These are phyloP conservation scores for Actenoides hombroni DNA, from an alignment of 2,113 vertebrate species.

Conservation along the genomic window DNA sequence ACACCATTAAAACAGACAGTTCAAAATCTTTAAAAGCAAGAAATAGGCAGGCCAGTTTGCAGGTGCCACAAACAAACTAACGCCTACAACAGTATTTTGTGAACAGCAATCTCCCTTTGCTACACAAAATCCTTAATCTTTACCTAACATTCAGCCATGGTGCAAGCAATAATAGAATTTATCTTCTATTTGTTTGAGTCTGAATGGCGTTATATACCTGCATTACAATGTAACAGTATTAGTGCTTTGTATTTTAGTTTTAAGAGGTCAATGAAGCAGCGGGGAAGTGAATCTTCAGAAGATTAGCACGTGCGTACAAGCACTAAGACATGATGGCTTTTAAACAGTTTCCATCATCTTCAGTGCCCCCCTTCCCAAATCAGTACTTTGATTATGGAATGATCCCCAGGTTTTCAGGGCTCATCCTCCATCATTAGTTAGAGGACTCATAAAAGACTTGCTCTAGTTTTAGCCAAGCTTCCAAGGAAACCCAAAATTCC, in stretches of 20 bases:
- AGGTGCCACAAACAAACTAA: background rate
- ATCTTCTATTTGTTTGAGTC: background rate
- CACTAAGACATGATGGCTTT: rapidly evolving
- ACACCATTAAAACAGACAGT: background rate
- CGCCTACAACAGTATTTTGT: background rate
- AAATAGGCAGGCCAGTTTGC: background rate
- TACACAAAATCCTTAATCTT: background rate
- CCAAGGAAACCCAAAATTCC: background rate
- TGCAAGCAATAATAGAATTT: background rate
- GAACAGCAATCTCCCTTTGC: background rate
- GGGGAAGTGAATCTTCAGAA: background rate
- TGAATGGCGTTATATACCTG: background rate
- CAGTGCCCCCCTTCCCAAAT: no score
- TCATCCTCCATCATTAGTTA: background rate
- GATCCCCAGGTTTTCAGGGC: background rate
- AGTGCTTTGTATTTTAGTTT: background rate
- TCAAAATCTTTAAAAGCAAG: background rate
- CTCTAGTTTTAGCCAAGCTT: background rate
- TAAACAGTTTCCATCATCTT: background rate
- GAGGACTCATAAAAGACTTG: background rate
- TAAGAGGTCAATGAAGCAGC: background rate
- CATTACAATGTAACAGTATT: background rate
- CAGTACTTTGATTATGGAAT: background rate
- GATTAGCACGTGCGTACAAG: background rate
- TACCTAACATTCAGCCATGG: background rate